Conservation (phyloP, 2,113 vertebrate species). For the Nipponia nippon region DNA sequence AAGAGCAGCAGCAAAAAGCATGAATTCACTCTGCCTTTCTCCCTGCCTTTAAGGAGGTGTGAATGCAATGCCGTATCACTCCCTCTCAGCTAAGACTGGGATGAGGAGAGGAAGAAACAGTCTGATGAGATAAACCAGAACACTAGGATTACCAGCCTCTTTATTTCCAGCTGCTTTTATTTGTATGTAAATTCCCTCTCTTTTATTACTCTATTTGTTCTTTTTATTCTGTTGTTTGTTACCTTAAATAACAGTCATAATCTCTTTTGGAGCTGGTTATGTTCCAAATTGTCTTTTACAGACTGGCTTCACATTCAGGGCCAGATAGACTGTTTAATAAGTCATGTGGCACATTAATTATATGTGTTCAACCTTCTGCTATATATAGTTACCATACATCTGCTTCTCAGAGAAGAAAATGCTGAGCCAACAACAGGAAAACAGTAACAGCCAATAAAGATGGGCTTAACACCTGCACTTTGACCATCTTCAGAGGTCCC, state of each 20-base stretch:
- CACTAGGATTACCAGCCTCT: background rate
- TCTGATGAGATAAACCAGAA: background rate
- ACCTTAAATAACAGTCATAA: background rate
- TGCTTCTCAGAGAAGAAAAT: background rate
- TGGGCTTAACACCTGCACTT: background rate
- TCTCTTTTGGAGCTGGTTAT: background rate
- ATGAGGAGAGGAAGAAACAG: background rate
- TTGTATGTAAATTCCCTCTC: background rate
- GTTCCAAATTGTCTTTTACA: background rate
- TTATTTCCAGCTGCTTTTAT: background rate
- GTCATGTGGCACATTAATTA: background rate
- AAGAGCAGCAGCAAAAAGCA: background rate
- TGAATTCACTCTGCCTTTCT: background rate
- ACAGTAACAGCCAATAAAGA: background rate
- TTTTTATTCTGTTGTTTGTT: conserved; percentile 1
- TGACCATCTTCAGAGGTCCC: background rate
- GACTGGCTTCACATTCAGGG: background rate
- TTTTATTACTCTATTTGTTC: background rate
- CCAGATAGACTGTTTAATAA: background rate
- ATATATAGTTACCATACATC: background rate
- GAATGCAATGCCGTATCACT: background rate
- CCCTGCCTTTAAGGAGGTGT: background rate
- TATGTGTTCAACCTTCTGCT: background rate
- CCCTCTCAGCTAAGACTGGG: background rate
- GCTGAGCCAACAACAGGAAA: background rate